These are phyloP conservation scores for Heptranchias perlo DNA, from an alignment of 2,113 vertebrate genomes.

Conservation along the genomic window DNA sequence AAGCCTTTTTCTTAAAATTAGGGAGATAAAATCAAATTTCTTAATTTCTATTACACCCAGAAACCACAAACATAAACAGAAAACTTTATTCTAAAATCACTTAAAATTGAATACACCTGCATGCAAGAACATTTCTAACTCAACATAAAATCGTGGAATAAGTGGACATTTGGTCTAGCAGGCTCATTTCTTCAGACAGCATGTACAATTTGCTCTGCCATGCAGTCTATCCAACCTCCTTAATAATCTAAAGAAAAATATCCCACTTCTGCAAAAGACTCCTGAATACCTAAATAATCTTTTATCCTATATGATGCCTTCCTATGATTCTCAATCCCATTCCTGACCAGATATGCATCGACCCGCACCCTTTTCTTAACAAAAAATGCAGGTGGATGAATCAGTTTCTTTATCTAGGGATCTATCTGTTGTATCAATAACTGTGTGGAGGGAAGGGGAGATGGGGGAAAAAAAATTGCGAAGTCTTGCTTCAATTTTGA, in stretches of 20 bases:
- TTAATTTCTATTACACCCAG: background rate
- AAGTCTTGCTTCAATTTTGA: background rate
- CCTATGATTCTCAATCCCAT: background rate
- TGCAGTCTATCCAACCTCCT: background rate
- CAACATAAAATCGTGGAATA: background rate
- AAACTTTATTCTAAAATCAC: background rate
- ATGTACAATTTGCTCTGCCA: background rate
- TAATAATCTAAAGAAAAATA: background rate
- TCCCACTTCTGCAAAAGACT: background rate
- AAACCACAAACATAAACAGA: background rate
- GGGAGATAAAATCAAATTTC: background rate
- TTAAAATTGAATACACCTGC: background rate
- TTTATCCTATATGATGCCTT: background rate
- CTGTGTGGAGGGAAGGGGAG: too few relatives aligned
- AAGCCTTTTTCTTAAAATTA: background rate
- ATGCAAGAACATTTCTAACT: background rate
- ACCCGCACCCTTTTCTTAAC: background rate
- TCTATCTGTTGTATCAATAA: background rate
- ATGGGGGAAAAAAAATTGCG: too few relatives aligned
- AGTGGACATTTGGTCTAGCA: background rate
- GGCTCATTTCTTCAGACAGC: background rate
- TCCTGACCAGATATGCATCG: background rate
- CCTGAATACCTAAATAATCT: background rate
- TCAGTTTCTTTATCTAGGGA: background rate
- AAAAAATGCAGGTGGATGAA: background rate